Evolutionary conservation across 2,888 invertebrate species (phyloP).

Genomic region (Chrysotoxum bicinctum): DNA sequence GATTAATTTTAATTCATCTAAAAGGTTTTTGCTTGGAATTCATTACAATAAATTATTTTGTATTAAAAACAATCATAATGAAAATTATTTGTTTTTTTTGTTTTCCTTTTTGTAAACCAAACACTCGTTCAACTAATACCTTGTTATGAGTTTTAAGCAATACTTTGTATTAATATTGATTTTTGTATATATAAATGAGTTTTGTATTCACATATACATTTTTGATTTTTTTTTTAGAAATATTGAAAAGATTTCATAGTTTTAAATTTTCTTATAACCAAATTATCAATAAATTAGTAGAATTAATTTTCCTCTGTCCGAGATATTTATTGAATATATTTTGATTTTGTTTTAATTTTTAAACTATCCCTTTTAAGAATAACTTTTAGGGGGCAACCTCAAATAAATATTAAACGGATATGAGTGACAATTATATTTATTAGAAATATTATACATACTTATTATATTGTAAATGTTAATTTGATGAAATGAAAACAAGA

Average conservation of each 20-base stretch:
- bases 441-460: slow-evolving; percentile 55
- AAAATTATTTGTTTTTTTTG: slow-evolving; percentile 13
- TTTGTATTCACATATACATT: slow-evolving; percentile 18
- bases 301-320: slow-evolving; percentile 10
- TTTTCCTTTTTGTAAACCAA: neutral
- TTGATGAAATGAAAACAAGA: slow-evolving; percentile 67
- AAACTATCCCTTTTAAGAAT: slow-evolving; percentile 8
- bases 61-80: no score
- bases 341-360: slow-evolving; percentile 21
- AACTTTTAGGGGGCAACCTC: neutral
- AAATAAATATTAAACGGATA: slow-evolving; percentile 48
- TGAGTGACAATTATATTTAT: slow-evolving; percentile 72
- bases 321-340: neutral
- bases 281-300: slow-evolving; percentile 17
- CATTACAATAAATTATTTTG: no score
- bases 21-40: neutral
- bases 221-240: slow-evolving; percentile 14
- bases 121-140: slow-evolving; percentile 19
- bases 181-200: slow-evolving; percentile 58
- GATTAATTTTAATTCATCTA: neutral
- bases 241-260: slow-evolving; percentile 7
- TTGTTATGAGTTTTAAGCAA: slow-evolving; percentile 5
- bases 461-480: slow-evolving; percentile 68
- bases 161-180: slow-evolving; percentile 19
- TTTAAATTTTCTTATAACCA: slow-evolving; percentile 16